Evolutionary conservation across 2,888 invertebrate species (phyloP).

Genomic region (Calameuta pallipes): DNA sequence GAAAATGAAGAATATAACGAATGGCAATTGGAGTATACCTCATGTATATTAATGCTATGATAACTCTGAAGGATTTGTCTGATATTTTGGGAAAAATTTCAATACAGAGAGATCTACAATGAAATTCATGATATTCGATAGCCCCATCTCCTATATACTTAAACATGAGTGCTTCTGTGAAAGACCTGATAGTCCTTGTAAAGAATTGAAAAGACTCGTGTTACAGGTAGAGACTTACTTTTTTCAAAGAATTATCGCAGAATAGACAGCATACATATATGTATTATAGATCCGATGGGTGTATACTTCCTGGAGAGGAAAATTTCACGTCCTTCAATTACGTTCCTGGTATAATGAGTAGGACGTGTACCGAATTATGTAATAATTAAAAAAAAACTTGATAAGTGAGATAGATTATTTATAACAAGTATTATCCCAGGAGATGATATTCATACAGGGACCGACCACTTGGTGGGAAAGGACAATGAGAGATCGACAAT

Average conservation of each 20-base stretch:
- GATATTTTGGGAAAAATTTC: background rate
- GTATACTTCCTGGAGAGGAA: no score
- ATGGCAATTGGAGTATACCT: background rate
- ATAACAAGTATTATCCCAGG: no score
- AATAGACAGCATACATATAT: background rate
- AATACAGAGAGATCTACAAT: background rate
- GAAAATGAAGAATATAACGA: background rate
- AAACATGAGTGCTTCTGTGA: background rate
- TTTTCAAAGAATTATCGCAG: background rate
- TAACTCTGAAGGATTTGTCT: background rate
- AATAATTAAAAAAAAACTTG: no score
- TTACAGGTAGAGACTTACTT: background rate
- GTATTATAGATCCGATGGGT: no score
- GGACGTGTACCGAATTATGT: no score
- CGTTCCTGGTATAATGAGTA: no score
- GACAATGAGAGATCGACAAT: no score
- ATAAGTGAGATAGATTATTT: no score
- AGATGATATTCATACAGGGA: no score
- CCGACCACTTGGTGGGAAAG: no score
- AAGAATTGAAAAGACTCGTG: background rate
- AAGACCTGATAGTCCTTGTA: background rate
- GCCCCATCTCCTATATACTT: background rate
- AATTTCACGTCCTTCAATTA: no score
- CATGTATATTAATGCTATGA: background rate
- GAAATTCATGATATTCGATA: background rate